Conservation (phyloP, 2,113 vertebrate species). For the Arvicanthis niloticus region DNA sequence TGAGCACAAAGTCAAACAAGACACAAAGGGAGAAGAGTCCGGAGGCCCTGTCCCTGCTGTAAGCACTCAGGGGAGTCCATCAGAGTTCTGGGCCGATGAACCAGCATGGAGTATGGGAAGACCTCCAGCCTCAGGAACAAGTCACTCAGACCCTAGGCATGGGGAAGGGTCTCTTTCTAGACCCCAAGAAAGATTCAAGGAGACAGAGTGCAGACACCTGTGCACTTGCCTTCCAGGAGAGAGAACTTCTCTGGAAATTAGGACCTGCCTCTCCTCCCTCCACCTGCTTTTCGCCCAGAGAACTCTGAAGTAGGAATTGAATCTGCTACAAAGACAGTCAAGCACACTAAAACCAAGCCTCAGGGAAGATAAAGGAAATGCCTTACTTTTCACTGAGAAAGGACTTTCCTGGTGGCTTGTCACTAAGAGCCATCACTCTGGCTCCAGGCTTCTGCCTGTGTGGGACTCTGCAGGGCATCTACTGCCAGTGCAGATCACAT, state of each 20-base stretch:
- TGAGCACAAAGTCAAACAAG: background rate
- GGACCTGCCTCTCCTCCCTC: no score
- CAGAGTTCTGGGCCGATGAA: background rate
- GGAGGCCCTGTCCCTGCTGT: background rate
- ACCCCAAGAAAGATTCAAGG: background rate
- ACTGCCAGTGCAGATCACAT: background rate
- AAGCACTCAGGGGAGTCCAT: accelerated
- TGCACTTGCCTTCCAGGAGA: background rate
- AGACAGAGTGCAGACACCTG: background rate
- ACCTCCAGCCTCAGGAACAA: background rate
- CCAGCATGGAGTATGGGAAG: background rate
- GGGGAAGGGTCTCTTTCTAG: background rate
- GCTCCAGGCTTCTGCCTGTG: background rate
- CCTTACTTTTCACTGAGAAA: background rate
- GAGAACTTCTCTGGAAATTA: background rate
- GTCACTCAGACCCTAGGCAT: no score
- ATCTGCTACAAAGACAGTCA: background rate
- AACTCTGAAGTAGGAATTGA: background rate
- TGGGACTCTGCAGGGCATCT: background rate
- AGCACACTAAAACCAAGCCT: background rate
- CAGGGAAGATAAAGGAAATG: background rate
- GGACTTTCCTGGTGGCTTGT: background rate
- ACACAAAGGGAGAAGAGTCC: background rate
- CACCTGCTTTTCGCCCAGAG: accelerated
- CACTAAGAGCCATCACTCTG: background rate